Conservation (phyloP, 2,113 vertebrate species). For the Tragelaphus buxtoni region DNA sequence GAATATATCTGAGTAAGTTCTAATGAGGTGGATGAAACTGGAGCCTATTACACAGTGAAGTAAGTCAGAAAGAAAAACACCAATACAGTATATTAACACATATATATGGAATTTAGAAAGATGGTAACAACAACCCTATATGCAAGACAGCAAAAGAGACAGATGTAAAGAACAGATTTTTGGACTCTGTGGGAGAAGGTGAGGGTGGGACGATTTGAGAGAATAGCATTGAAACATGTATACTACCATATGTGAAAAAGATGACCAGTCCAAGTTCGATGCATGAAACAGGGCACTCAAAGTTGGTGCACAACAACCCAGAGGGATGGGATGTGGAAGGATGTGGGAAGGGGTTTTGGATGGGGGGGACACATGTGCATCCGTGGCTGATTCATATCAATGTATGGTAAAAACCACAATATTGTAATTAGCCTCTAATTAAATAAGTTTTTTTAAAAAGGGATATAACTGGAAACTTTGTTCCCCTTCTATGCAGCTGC, state of each 20-base stretch:
- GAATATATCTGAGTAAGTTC: background rate
- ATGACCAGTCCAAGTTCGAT: background rate
- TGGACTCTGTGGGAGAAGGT: background rate
- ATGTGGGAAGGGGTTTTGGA: background rate
- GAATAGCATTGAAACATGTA: background rate
- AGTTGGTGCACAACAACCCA: background rate
- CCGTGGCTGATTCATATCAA: background rate
- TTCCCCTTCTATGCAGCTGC: background rate
- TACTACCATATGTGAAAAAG: background rate
- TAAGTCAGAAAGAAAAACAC: background rate
- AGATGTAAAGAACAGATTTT: background rate
- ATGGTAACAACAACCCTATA: background rate
- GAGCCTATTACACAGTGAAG: background rate
- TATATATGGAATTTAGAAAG: background rate
- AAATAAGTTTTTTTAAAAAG: background rate
- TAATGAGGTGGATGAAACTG: background rate
- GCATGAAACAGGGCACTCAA: background rate
- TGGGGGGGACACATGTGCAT: accelerated
- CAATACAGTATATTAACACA: background rate
- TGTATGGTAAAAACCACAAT: background rate
- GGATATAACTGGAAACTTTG: background rate
- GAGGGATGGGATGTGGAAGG: background rate
- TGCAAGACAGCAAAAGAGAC: background rate
- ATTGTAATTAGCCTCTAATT: background rate
- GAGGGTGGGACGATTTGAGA: background rate